Evolutionary conservation across 2,797 vertebrate species (phyloP).

Genomic region (Salmo trutta): DNA sequence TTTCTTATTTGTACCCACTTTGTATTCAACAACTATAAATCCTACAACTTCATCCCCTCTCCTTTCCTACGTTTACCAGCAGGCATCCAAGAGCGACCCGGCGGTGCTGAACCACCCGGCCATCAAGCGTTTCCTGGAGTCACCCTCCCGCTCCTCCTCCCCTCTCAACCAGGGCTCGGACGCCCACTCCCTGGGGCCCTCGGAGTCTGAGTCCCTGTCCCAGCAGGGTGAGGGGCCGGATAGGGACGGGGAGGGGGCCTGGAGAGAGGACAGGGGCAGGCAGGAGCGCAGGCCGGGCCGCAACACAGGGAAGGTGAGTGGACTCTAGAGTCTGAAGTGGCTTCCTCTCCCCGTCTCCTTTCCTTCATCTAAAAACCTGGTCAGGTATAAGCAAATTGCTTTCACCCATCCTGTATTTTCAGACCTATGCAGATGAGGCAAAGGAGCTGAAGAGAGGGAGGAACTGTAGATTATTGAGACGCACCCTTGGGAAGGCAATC

Average conservation of each 20-base stretch:
- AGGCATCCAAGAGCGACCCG: slow-evolving; percentile 85
- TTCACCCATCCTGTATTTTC: background rate
- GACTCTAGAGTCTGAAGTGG: background rate
- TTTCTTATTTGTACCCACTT: background rate
- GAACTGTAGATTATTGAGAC: background rate
- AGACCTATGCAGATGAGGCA: background rate
- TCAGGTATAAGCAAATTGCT: background rate
- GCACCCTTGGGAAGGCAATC: background rate
- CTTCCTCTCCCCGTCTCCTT: background rate
- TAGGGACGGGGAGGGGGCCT: slow-evolving; percentile 80
- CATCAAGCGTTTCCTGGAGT: slow-evolving; percentile 93
- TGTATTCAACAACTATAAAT: background rate
- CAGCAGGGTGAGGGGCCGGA: slow-evolving; percentile 89
- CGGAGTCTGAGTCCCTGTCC: slow-evolving; percentile 91
- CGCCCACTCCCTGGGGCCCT: slow-evolving; percentile 89
- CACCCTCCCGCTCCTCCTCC: slow-evolving; percentile 93
- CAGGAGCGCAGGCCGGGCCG: slow-evolving; percentile 81
- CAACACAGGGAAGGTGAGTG: slow-evolving; percentile 82
- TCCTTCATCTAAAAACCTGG: background rate
- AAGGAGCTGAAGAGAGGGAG: background rate
- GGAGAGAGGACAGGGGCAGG: slow-evolving; percentile 74
- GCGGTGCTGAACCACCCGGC: slow-evolving; percentile 94
- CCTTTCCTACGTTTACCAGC: slow-evolving; percentile 47
- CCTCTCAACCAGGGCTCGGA: slow-evolving; percentile 96
- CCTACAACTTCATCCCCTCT: background rate